phyloP scores from a whole-genome alignment of 2,888 invertebrate species.

The Lamproptera curius region DNA sequence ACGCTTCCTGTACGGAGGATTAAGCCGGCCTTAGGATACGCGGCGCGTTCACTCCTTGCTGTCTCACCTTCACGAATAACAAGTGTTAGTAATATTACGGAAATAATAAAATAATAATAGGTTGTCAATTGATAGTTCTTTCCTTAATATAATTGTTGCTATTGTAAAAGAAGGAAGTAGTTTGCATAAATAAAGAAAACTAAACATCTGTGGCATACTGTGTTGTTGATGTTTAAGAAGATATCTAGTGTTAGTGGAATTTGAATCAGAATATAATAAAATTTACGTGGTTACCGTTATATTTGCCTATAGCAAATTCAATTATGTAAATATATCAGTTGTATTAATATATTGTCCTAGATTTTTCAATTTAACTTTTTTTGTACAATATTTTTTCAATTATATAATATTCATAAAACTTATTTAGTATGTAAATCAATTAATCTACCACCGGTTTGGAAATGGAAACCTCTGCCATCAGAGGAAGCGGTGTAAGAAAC shows the following conservation, averaged over 20 bases:
- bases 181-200: not conserved
- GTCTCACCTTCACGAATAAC: conserved; percentile 65
- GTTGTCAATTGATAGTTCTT: too few relatives aligned
- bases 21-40: conserved; percentile 86
- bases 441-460: too few relatives aligned
- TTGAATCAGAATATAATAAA: not conserved
- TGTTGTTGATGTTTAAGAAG: not conserved
- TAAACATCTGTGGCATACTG: not conserved
- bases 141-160: not conserved
- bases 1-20: conserved; percentile 82
- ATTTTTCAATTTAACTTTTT: too few relatives aligned
- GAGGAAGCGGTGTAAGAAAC: too few relatives aligned
- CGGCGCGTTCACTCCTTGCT: conserved; percentile 70
- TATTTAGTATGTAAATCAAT: too few relatives aligned
- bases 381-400: too few relatives aligned
- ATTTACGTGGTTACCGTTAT: too few relatives aligned
- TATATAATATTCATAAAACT: too few relatives aligned
- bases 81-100: not conserved
- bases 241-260: not conserved
- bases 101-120: not conserved
- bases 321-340: too few relatives aligned
- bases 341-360: too few relatives aligned
- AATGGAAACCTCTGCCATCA: too few relatives aligned
- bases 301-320: too few relatives aligned
- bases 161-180: not conserved